Evolutionary conservation across 2,797 vertebrate species (phyloP), one percentile per base, ranked within the genome.

Genomic region (Morus bassanus): DNA sequence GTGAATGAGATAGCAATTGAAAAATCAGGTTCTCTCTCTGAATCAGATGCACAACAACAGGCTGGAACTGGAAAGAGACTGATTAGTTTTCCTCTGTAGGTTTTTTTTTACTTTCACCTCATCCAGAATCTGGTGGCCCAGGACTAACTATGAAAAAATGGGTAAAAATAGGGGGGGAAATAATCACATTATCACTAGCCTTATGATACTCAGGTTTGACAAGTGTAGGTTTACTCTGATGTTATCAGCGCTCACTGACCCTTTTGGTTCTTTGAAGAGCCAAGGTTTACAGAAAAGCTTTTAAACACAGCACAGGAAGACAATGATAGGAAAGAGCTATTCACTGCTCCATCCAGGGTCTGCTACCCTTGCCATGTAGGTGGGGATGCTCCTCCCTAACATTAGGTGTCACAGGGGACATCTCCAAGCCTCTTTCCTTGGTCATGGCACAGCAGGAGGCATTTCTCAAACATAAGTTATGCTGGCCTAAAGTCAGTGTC

Each of bases 21-120:
- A 92, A 91, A 88, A 89, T 89, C 60, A 57, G n/a, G 46, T 91
- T 91, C n/a, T 46, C 7, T 78, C 37, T 92, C 75, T 89, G 57
- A 88, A 78, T 83, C 43, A 78, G 48, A 67, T 75, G 48, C 27
- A 86, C 65, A 88, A 41, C 22, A 85, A 33, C 7, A 7, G 64
- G 14, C 72, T 91, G 45, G 48, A 88, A 83, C 17, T 78, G 57
- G 56, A 43, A 95, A 87, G 51, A 87, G 23, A 89, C 59, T 4
- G 1, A 61, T 91, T 88, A 37, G 8, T 35, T 92, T 92, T 91
- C 37, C 37, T 91, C 25, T 37, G 13, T 6, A 73, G 23, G 61
- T 75, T 86, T 56, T 43, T 61, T 85, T 46, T 68, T 16, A 41
- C 19, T 92, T 96, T 56, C 25, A 70, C 10, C 17, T 96, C 75